Evolutionary conservation across 2,113 vertebrate genomes (phyloP), one percentile per base, ranked within the genome.

Genomic region (Antechinus flavipes): DNA sequence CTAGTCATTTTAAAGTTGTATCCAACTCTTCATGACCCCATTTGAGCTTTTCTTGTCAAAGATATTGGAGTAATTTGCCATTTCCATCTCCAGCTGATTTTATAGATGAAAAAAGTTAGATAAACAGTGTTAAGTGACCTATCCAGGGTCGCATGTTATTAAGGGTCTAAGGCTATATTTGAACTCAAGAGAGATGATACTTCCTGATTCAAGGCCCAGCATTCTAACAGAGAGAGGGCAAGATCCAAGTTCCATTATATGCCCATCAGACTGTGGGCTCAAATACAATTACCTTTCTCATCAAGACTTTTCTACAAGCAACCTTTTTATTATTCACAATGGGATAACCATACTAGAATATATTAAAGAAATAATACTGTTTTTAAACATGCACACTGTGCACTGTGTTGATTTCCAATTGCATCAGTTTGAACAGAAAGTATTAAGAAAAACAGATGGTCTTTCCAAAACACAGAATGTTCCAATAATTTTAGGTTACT

Each of bases 371-470:
- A 54, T 35, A 54, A 53, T 35, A 12, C 76, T 94, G 54, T 93
- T 93, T 94, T 54, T 47, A 42, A 0, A 30, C 46, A 76, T 56
- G 23, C 90, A 30, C 53, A 47, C 53, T 35, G 19, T 22, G 2
- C 0, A 42, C 24, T 23, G 46, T 23, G 9, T 0, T 14, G 10
- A 19, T 6, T 42, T n/a, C 50, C 50, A 53, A 54, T 35, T 50
- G 76, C 68, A 56, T 4, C 3, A 16, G 0, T 58, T 47, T 50
- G 56, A 54, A 94, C 25, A 84, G 46, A 84, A 94, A 92, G 76
- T 55, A 93, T 61, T 27, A 94, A 93, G 61, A 91, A 52, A 84
- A 93, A 53, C 49, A 76, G 92, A 84, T 61, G 91, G 35, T 2
- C 30, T 93, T 54, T 84, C 2, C 27, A 61, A 92, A 93, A 92